Evolutionary conservation across 2,888 invertebrate genomes (phyloP), one percentile per base, ranked within the genome.

Genomic region (Eupithecia pulchellata): DNA sequence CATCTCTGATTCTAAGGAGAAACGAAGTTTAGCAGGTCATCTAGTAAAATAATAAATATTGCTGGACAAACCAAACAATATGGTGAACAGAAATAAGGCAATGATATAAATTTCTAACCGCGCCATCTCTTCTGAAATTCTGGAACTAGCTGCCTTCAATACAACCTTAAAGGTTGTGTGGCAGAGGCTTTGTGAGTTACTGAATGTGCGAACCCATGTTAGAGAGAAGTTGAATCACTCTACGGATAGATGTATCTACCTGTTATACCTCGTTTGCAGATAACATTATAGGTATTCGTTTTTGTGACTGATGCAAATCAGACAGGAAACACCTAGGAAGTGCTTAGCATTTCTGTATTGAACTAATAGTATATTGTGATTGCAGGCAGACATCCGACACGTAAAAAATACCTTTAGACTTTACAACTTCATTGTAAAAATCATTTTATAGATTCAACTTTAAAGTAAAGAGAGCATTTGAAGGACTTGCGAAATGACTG

Each of bases 211-310:
- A 52, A 52, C 52, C 52, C 52, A 4, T 4, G 25, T 52, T 52
- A 11, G 52, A 25, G 20, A 25, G n/a, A 79, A 87, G 89, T 89
- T 89, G 83, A 80, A 82, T 81, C 77, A 69, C 76, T 75, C 81
- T 82, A 85, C 85, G 83, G 79, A 86, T 89, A 90, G 90, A 90
- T 86, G 90, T 90, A 85, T 81, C 84, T 81, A 78, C 42, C n/a
- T n/a, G n/a, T n/a, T 47, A 80, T 68, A 77, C 29, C 20, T 25
- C 52, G 11, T 60, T n/a, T 60, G 30, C 32, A 9, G 27, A 5
- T 57, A 55, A 5, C 4, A 9, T 52, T 52, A 2, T 25, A 20
- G 4, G 36, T 17, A 9, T 20, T 8, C 42, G 42, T 9, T 9
- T 47, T 47, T 20, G 42, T 47, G 20, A 20, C 42, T 20, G 9